A percentile compares a stretch with the other conserved stretches of the same genome.
Evolutionary conservation across 2,888 invertebrate genomes (phyloP).

Genomic region (Acleris emargana): DNA sequence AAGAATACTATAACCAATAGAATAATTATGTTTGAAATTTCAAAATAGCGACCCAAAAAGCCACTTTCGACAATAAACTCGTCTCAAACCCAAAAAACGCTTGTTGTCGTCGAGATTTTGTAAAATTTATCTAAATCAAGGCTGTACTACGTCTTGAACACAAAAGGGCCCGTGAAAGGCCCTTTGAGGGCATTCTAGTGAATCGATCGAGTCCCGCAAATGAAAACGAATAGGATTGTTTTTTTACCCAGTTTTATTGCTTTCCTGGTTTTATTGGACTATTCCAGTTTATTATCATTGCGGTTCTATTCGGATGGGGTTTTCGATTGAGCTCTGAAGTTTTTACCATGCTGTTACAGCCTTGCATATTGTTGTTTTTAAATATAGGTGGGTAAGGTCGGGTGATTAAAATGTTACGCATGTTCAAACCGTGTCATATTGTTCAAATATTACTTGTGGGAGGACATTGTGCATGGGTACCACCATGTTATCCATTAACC

Average conservation of each 20-base stretch:
- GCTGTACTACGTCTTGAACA: slow-evolving; percentile 1
- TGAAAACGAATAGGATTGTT: slow-evolving; percentile 36
- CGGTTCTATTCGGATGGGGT: slow-evolving; percentile 28
- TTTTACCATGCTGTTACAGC: slow-evolving; percentile 4
- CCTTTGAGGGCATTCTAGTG: slow-evolving; percentile 21
- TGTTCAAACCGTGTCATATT: too few relatives aligned
- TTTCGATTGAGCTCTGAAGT: slow-evolving; percentile 16
- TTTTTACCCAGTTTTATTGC: slow-evolving; percentile 37
- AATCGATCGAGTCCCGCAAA: slow-evolving; percentile 33
- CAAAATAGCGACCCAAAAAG: too few relatives aligned
- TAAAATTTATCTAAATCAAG: slow-evolving; percentile 8
- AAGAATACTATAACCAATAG: too few relatives aligned
- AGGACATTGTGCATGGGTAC: too few relatives aligned
- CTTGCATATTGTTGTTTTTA: not conserved
- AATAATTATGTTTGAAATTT: too few relatives aligned
- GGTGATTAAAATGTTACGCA: too few relatives aligned
- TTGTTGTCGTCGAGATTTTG: not conserved
- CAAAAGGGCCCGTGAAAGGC: slow-evolving; percentile 16
- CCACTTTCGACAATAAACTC: too few relatives aligned
- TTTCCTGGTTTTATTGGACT: slow-evolving; percentile 38
- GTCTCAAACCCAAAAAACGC: too few relatives aligned
- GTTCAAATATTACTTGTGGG: too few relatives aligned
- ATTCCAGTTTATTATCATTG: slow-evolving; percentile 43
- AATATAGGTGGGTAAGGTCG: too few relatives aligned
- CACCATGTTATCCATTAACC: too few relatives aligned